Evolutionary conservation across 2,888 invertebrate genomes (phyloP), one percentile per base, ranked within the genome.

Genomic region (Sesamia inferens): DNA sequence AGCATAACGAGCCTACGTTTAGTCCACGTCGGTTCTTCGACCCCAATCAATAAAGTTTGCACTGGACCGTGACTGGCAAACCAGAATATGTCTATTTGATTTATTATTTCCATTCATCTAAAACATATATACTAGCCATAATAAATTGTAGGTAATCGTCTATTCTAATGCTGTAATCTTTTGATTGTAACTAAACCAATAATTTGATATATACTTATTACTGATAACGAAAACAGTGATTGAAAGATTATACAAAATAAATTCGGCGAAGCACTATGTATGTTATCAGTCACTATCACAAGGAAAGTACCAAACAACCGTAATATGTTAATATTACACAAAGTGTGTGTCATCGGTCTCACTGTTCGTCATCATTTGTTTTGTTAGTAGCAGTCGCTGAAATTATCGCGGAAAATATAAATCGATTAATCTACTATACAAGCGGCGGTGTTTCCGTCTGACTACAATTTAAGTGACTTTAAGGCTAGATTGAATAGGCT

Each of bases 221-320:
- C 24, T 39, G 31, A 59, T 71, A 64, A n/a, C 7, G n/a, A 31
- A 10, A 22, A 39, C 51, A 13, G 44, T 73, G 48, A 77, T 73
- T 73, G 22, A 47, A n/a, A 39, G 55, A 73, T 78, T 22, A 44
- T 22, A 31, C 14, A 61, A 64, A 79, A 79, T 72, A 39, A 8
- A 22, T 61, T 61, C 51, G 14, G 11, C 11, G 13, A 76, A 63
- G 19, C 47, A 4, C 14, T 24, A 19, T 11, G 5, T 24, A 19
- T 11, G 5, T 1, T 79, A 57, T 77, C 64, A 39, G 54, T 8
- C 14, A 42, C 65, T 74, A 31, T 31, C 14, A 31, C 5, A 24
- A 22, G 22, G 76, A 59, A 51, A 76, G 51, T 31, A 47, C 22
- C 31, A 16, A 42, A 11, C 5, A 54, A 14, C 8, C 14, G 22